Evolutionary conservation across 1,140 invertebrate genomes (phyloP).

Genomic region (Trachymyrmex cornetzi): DNA sequence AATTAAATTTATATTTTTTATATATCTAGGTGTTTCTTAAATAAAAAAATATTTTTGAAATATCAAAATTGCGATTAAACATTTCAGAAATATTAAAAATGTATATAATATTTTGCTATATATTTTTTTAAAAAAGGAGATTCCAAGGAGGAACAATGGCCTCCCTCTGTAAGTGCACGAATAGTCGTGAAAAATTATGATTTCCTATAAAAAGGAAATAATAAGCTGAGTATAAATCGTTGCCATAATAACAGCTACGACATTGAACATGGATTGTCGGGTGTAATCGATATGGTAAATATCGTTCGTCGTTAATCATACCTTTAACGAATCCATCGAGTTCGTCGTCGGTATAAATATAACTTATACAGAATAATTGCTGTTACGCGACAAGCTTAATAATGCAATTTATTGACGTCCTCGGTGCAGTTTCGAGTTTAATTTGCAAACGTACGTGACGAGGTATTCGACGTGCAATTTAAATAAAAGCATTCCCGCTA

Average conservation of each 20-base stretch:
- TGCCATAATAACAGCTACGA: not conserved
- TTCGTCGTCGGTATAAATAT: slow-evolving; percentile 49
- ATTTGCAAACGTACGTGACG: slow-evolving; percentile 58
- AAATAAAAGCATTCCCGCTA: slow-evolving; percentile 35
- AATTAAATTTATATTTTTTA: too few species aligned
- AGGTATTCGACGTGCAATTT: slow-evolving; percentile 40
- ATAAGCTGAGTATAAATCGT: not conserved
- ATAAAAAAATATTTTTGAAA: too few species aligned
- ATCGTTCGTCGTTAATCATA: slow-evolving; percentile 46
- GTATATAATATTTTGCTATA: too few species aligned
- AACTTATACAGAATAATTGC: slow-evolving; percentile 56
- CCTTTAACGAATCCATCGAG: slow-evolving; percentile 49
- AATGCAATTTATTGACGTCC: slow-evolving; percentile 52
- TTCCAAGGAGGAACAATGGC: too few species aligned
- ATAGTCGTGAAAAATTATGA: not conserved
- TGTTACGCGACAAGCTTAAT: slow-evolving; percentile 48
- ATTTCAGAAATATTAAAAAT: too few species aligned
- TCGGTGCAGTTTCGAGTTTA: slow-evolving; percentile 31
- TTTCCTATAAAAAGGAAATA: not conserved
- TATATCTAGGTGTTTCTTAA: too few species aligned
- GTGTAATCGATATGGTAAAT: slow-evolving; percentile 46
- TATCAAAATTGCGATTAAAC: too few species aligned
- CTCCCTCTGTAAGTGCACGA: too few species aligned
- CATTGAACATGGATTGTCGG: not conserved
- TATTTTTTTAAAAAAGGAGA: too few species aligned